Evolutionary conservation across 2,113 vertebrate genomes (phyloP).

Genomic region (Otocyon megalotis): DNA sequence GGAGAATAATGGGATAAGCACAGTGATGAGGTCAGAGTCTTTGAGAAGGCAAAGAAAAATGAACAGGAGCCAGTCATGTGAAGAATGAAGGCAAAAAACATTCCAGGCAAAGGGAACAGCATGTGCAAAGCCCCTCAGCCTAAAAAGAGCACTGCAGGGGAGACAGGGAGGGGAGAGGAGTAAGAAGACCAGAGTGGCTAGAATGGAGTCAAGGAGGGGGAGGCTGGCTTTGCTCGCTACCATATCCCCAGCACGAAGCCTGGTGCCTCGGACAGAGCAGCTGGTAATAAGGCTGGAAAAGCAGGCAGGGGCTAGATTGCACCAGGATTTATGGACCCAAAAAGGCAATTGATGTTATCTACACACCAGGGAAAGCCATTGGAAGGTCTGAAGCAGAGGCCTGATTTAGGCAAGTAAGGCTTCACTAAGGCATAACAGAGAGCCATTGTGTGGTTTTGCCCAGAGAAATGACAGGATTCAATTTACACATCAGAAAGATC

Average conservation of each 20-base stretch:
- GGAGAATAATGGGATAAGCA: background rate
- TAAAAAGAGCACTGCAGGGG: background rate
- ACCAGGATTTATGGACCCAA: background rate
- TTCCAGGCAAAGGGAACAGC: background rate
- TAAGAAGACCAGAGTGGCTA: too few species aligned
- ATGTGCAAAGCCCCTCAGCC: background rate
- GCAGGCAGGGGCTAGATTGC: background rate
- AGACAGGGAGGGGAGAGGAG: fast-evolving
- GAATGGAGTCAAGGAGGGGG: fast-evolving
- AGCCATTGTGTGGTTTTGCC: background rate
- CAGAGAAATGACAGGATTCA: background rate
- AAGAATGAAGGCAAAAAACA: background rate
- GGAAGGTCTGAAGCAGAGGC: background rate
- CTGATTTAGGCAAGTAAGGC: background rate
- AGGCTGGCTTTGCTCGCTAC: background rate
- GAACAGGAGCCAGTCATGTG: background rate
- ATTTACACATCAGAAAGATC: background rate
- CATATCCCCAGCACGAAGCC: background rate
- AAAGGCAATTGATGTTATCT: background rate
- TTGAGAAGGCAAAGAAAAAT: background rate
- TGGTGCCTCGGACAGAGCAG: background rate
- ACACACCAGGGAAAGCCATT: background rate
- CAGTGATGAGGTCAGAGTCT: background rate
- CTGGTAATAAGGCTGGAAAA: background rate
- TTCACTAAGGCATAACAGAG: background rate